Conservation (phyloP, 2,797 vertebrate species). For the Sebastolobus altivelis region DNA sequence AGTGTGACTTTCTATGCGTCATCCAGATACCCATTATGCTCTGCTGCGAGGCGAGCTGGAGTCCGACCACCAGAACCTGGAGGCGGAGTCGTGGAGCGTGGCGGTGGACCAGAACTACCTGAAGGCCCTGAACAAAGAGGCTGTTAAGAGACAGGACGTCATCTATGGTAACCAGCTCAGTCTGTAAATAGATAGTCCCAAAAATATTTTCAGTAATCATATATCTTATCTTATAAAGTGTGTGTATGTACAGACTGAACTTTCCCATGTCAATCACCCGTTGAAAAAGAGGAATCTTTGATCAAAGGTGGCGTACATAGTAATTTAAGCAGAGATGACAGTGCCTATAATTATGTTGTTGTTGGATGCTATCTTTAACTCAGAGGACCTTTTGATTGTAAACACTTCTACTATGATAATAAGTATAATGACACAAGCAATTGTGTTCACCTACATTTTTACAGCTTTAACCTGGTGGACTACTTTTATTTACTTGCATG, state of each 20-base stretch:
- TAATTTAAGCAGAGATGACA: not conserved
- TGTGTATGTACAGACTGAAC: not conserved
- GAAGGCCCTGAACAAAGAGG: conserved; percentile 86
- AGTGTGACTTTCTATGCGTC: conserved; percentile 18
- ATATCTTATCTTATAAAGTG: not conserved
- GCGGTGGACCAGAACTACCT: conserved; percentile 88
- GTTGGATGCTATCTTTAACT: not conserved
- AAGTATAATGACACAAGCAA: not conserved
- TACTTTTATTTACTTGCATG: not conserved
- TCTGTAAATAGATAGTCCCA: not conserved
- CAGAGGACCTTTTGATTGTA: not conserved
- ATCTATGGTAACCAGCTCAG: conserved; percentile 88
- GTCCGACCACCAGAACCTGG: conserved; percentile 88
- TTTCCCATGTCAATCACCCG: conserved; percentile 10
- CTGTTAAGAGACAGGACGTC: conserved; percentile 92
- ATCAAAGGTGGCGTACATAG: not conserved
- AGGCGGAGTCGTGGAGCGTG: conserved; percentile 93
- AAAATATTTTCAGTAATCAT: not conserved
- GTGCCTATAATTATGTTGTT: conserved; percentile 16
- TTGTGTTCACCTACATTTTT: not conserved
- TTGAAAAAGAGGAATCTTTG: not conserved
- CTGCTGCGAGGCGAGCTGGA: conserved; percentile 87
- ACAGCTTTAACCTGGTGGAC: not conserved
- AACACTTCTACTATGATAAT: not conserved
- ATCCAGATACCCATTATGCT: conserved; percentile 86